Evolutionary conservation across 2,888 invertebrate genomes (phyloP).

Genomic region (Fissipunctia ypsillon): DNA sequence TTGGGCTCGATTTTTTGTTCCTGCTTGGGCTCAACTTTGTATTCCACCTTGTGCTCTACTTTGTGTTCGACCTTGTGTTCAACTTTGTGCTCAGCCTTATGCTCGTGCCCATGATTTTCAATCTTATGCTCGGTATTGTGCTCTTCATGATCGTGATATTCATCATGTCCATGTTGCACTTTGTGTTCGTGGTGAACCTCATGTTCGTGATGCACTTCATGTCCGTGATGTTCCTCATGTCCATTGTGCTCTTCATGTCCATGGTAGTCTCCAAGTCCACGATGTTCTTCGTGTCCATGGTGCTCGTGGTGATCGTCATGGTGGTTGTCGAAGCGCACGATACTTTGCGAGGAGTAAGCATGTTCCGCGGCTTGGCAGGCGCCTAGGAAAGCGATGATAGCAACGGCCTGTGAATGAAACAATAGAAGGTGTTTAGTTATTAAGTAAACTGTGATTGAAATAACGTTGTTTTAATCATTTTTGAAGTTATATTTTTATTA

Average conservation of each 20-base stretch:
- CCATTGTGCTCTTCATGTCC: slow-evolving; percentile 38
- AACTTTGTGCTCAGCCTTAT: slow-evolving; percentile 5
- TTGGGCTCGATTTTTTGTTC: slow-evolving; percentile 30
- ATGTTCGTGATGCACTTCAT: slow-evolving; percentile 45
- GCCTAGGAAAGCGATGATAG: slow-evolving; percentile 67
- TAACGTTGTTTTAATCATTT: neutral
- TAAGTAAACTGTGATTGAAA: neutral
- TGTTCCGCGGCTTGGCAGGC: slow-evolving; percentile 69
- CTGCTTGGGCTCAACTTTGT: slow-evolving; percentile 24
- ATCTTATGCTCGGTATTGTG: slow-evolving; percentile 36
- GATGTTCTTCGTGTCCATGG: slow-evolving; percentile 33
- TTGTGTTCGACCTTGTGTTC: slow-evolving; percentile 30
- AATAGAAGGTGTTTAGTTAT: slow-evolving; percentile 10
- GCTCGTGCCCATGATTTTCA: slow-evolving; percentile 42
- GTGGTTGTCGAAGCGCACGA: slow-evolving; percentile 61
- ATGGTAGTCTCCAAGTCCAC: slow-evolving; percentile 35
- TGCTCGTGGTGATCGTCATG: slow-evolving; percentile 51
- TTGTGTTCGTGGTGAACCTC: slow-evolving; percentile 40
- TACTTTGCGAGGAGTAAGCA: slow-evolving; percentile 73
- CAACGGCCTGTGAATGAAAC: slow-evolving; percentile 63
- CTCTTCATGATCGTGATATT: slow-evolving; percentile 48
- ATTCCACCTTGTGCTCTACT: slow-evolving; percentile 20
- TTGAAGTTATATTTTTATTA: neutral
- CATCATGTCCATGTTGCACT: slow-evolving; percentile 37
- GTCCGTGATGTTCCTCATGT: slow-evolving; percentile 28